Evolutionary conservation across 2,113 vertebrate species (phyloP).

Genomic region (Indicator indicator): DNA sequence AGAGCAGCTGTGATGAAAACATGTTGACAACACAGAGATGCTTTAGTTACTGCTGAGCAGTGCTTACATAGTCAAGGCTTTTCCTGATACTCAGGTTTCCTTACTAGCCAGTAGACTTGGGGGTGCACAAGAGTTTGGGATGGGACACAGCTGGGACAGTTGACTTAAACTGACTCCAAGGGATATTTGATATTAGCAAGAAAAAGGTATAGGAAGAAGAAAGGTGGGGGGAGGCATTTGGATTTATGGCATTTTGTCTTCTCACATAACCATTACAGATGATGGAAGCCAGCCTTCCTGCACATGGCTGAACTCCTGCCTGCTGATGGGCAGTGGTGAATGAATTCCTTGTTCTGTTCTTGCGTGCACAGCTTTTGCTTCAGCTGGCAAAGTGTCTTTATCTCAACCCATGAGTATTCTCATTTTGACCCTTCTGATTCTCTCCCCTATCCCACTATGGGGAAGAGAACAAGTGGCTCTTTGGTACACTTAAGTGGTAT

Average conservation of each 20-base stretch:
- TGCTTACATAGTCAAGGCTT: neutral
- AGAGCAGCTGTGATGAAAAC: neutral
- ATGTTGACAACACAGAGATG: neutral
- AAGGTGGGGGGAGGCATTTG: fast-evolving
- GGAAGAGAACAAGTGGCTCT: neutral
- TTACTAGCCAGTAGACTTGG: fast-evolving
- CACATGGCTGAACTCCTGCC: neutral
- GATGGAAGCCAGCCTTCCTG: neutral
- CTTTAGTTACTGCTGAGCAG: neutral
- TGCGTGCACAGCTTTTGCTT: neutral
- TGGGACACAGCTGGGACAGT: neutral
- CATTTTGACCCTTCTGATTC: neutral
- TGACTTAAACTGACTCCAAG: neutral
- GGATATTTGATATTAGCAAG: too few species aligned
- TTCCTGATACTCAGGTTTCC: neutral
- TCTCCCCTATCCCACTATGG: neutral
- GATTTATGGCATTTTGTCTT: neutral
- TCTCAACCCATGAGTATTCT: fast-evolving
- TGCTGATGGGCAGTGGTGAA: neutral
- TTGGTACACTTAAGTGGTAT: neutral
- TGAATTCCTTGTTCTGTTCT: neutral
- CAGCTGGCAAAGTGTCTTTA: neutral
- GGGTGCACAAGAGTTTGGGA: neutral
- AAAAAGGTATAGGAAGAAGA: too few species aligned
- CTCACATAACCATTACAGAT: fast-evolving